Base-by-base conservation (phyloP, 1,140 invertebrate species). In the Dinothrombium tinctorium region DNA sequence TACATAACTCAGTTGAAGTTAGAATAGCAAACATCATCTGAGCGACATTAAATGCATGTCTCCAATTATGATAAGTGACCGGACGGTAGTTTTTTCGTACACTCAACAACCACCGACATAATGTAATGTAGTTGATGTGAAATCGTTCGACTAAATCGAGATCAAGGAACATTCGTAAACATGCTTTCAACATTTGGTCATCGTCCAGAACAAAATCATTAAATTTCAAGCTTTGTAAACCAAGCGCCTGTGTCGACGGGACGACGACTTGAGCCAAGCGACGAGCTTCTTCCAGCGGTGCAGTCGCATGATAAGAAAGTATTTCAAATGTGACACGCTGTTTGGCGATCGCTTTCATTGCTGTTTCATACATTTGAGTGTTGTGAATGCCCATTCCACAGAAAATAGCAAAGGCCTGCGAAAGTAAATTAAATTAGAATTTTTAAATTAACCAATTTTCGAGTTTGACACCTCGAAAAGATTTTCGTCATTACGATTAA, bases 21-120 rank as follows among this genome's bases (percentile, higher is more conserved):
- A 89, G 60, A 72, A 94, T 89, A 1, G 84, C 78, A 53, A 90
- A 95, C 87, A 95, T 94, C 0, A 84, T 89, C 55, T 94, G 87
- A 0, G 83, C 79, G 0, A 95, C 89, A 58, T 94, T 94, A 5
- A 95, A 65, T 0, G 87, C 89, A 59, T 96, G 89, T 45, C 87
- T 68, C 86, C 86, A 94, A 59, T 92, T 94, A 58, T 94, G 87
- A 55, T 94, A 94, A 8, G 78, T 86, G 12, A 94, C 84, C 54
- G 84, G 82, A 37, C 87, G 68, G 60, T 94, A 94, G 59, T 94
- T 94, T 57, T 92, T 94, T 63, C 89, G 89, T 5, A 94, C 84
- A 51, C 79, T 86, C 33, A 86, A 64, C 21, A 90, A 61, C 84
- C 84, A 92, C 23, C 64, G 50, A 46, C 59, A 59, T 12, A 67